Conservation (phyloP, 2,797 vertebrate species). For the Ispidina picta region DNA sequence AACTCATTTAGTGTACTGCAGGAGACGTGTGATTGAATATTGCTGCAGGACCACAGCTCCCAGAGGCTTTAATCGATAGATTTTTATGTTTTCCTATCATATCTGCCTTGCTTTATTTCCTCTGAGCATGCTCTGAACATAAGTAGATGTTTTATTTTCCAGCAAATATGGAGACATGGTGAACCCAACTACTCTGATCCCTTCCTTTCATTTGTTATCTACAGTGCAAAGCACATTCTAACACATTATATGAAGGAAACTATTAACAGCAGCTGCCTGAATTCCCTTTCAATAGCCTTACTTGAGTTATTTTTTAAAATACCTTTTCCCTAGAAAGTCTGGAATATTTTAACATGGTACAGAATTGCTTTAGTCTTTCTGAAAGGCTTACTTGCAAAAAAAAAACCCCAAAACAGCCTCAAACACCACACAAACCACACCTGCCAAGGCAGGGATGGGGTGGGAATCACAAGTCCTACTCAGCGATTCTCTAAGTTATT, state of each 20-base stretch:
- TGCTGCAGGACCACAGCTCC: not conserved
- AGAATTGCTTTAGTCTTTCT: not conserved
- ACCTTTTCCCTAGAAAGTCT: not conserved
- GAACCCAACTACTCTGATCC: not conserved
- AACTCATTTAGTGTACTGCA: not conserved
- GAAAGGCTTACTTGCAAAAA: not conserved
- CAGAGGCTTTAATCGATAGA: not conserved
- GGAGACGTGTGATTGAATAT: not conserved
- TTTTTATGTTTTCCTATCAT: conserved; percentile 17
- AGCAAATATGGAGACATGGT: not conserved
- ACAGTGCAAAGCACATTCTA: not conserved
- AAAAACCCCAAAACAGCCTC: not conserved
- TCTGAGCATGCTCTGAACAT: not conserved
- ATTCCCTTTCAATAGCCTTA: not conserved
- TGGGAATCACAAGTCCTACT: not conserved
- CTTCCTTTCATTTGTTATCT: not conserved
- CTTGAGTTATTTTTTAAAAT: not conserved
- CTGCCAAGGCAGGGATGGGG: not conserved
- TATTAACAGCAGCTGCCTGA: not conserved
- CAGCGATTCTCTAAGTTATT: not conserved
- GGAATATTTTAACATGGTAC: not conserved
- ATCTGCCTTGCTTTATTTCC: conserved; percentile 10
- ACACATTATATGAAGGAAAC: not conserved
- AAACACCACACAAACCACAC: not conserved
- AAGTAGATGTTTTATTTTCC: not conserved